Evolutionary conservation across 2,797 vertebrate genomes (phyloP).

Genomic region (Jordanella pulchra): DNA sequence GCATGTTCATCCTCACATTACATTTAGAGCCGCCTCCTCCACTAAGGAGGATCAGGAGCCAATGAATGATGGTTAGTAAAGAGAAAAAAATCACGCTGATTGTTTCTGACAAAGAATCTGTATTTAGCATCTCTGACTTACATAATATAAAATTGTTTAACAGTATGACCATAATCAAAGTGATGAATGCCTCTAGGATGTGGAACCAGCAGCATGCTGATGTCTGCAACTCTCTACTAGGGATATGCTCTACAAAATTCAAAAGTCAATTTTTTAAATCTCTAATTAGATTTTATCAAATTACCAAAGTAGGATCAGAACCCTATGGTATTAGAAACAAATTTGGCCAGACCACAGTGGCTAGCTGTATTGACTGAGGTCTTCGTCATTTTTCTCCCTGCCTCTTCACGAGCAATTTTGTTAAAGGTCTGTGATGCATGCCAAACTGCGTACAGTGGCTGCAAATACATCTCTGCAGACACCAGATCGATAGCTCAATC

Average conservation of each 20-base stretch:
- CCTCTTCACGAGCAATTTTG: constrained; percentile 72
- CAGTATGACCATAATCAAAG: background rate
- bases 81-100: too few relatives aligned
- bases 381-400: constrained; percentile 56
- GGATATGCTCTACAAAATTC: constrained; percentile 37
- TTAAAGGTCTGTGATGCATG: constrained; percentile 73
- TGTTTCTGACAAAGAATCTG: background rate
- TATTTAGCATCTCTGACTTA: background rate
- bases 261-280: constrained; percentile 31
- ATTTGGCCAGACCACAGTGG: constrained; percentile 52
- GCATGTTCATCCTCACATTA: too few relatives aligned
- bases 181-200: background rate
- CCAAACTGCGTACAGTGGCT: constrained; percentile 71
- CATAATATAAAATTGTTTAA: background rate
- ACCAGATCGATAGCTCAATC: constrained; percentile 70
- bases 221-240: constrained; percentile 15
- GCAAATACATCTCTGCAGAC: constrained; percentile 75
- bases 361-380: constrained; percentile 55
- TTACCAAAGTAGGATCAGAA: constrained; percentile 64
- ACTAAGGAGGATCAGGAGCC: too few relatives aligned
- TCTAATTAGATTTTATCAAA: constrained; percentile 61
- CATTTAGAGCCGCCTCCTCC: too few relatives aligned
- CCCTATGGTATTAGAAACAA: constrained; percentile 61
- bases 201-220: constrained; percentile 27
- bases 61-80: too few relatives aligned